These are phyloP conservation scores for Tiliacea citrago DNA, from an alignment of 2,888 invertebrate genomes.

Conservation along the genomic window DNA sequence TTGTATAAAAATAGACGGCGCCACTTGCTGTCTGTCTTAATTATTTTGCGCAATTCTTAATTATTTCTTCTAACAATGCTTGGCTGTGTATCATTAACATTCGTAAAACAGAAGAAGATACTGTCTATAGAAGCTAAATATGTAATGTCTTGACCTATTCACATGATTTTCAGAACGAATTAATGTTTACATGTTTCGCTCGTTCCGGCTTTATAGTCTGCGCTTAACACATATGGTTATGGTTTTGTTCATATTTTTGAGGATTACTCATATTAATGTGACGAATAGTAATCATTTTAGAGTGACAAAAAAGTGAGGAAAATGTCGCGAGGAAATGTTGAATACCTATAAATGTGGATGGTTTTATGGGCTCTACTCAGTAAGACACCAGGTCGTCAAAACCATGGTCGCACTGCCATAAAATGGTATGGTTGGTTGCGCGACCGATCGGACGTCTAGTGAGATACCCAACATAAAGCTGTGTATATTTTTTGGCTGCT, in stretches of 20 bases:
- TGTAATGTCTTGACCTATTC: constrained; percentile 6
- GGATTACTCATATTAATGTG: not conserved
- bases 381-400: no score
- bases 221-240: not conserved
- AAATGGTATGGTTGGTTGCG: no score
- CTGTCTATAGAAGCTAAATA: not conserved
- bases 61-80: not conserved
- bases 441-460: no score
- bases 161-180: not conserved
- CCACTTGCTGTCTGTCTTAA: no score
- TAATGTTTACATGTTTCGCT: not conserved
- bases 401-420: no score
- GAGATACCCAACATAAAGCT: no score
- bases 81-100: not conserved
- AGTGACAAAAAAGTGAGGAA: not conserved
- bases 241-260: not conserved
- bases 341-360: not conserved
- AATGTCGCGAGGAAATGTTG: not conserved
- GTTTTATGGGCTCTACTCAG: no score
- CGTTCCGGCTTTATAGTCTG: not conserved
- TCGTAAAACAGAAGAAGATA: not conserved
- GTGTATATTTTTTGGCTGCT: no score
- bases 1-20: no score
- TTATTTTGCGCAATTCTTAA: constrained; percentile 4
- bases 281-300: no score